Percentiles rank a stretch among this genome's conserved stretches.
Conservation (phyloP, 2,113 vertebrate genomes). For the Malurus elegans region DNA sequence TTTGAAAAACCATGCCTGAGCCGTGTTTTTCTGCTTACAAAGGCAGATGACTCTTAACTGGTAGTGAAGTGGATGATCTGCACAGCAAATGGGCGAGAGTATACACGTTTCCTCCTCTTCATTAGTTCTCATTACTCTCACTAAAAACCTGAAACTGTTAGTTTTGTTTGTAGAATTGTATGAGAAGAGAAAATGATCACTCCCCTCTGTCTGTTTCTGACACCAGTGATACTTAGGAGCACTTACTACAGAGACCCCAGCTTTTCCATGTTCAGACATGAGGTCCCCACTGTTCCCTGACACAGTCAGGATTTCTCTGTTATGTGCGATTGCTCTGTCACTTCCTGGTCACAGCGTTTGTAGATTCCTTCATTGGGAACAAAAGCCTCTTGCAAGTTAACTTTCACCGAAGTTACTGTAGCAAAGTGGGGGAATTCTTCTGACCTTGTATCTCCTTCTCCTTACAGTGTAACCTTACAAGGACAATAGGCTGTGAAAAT, state of each 20-base stretch:
- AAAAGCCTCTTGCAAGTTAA: background rate
- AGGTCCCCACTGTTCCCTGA: background rate
- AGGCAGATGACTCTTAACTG: background rate
- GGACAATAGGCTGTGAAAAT: background rate
- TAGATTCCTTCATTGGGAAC: background rate
- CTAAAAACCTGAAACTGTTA: background rate
- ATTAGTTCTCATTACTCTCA: background rate
- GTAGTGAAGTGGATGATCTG: background rate
- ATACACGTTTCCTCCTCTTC: accelerated
- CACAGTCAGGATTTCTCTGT: background rate
- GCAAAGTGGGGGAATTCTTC: background rate
- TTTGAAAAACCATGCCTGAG: background rate
- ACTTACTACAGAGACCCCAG: background rate
- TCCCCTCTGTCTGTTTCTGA: background rate
- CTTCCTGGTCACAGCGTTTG: background rate
- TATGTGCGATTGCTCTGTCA: background rate
- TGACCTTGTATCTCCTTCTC: background rate
- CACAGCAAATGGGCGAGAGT: background rate
- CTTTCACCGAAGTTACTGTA: background rate
- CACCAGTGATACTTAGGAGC: background rate
- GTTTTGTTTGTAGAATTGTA: background rate
- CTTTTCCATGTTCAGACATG: background rate
- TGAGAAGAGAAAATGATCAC: background rate
- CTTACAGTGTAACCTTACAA: background rate
- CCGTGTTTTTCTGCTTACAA: background rate